Evolutionary conservation across 2,797 vertebrate species (phyloP).

Genomic region (Notolepis coatsorum): DNA sequence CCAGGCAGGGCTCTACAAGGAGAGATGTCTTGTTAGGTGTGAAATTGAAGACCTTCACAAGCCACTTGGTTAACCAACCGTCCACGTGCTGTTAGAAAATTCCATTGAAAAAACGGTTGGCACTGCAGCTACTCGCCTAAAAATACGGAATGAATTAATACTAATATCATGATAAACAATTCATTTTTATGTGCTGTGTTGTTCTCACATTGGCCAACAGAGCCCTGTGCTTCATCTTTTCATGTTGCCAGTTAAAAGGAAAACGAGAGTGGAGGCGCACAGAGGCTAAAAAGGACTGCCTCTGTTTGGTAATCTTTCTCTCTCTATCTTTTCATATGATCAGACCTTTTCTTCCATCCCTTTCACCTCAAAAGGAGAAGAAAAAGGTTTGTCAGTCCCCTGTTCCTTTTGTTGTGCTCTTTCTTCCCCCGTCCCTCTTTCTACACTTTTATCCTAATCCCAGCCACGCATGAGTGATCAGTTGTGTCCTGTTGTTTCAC

Average conservation of each 20-base stretch:
- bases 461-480: slow-evolving; percentile 99
- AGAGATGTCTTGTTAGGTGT: slow-evolving; percentile 82
- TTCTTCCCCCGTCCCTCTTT: slow-evolving; percentile 95
- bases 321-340: slow-evolving; percentile 84
- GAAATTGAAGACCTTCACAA: slow-evolving; percentile 83
- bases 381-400: slow-evolving; percentile 94
- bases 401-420: slow-evolving; percentile 96
- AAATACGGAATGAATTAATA: slow-evolving; percentile 69
- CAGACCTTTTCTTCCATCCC: slow-evolving; percentile 86
- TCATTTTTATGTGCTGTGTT: slow-evolving; percentile 69
- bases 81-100: slow-evolving; percentile 67
- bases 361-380: slow-evolving; percentile 91
- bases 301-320: slow-evolving; percentile 92
- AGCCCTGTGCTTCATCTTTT: slow-evolving; percentile 71
- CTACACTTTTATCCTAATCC: slow-evolving; percentile 98
- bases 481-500: slow-evolving; percentile 99
- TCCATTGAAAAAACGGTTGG: slow-evolving; percentile 69
- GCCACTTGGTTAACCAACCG: slow-evolving; percentile 81
- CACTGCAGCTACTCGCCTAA: slow-evolving; percentile 39
- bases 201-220: slow-evolving; percentile 65
- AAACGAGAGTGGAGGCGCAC: slow-evolving; percentile 66
- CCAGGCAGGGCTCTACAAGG: slow-evolving; percentile 80
- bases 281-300: slow-evolving; percentile 85
- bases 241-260: slow-evolving; percentile 79
- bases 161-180: slow-evolving; percentile 70